phyloP scores from a whole-genome alignment of 1,140 invertebrate species.

The Sinonovacula constricta region DNA sequence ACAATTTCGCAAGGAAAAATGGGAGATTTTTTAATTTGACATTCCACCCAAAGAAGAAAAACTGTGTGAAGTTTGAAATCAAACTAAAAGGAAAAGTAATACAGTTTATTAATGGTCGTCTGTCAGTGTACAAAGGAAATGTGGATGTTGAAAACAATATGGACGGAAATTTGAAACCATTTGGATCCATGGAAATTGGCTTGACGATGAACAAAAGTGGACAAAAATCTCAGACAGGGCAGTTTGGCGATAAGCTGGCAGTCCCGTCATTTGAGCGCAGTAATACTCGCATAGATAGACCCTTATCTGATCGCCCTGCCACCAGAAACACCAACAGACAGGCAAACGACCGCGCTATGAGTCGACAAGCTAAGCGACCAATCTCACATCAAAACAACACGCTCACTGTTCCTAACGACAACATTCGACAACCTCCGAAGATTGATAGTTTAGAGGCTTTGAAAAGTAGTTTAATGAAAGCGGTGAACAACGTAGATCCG shows the following conservation, averaged over 20 bases:
- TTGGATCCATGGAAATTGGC: slow-evolving; percentile 12
- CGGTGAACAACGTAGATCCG: slow-evolving; percentile 36
- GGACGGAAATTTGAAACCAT: neutral
- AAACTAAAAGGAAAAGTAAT: slow-evolving; percentile 37
- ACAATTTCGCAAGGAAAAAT: slow-evolving; percentile 16
- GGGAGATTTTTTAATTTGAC: slow-evolving; percentile 14
- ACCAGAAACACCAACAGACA: neutral
- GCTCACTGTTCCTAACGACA: neutral
- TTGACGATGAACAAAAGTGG: slow-evolving; percentile 13
- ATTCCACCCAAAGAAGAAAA: slow-evolving; percentile 29
- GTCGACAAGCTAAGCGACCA: neutral
- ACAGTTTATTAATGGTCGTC: slow-evolving; percentile 35
- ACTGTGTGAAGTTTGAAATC: slow-evolving; percentile 22
- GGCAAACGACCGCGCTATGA: neutral
- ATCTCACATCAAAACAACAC: neutral
- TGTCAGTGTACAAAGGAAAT: neutral
- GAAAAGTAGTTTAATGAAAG: slow-evolving; percentile 3
- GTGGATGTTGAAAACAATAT: neutral
- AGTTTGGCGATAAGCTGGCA: neutral
- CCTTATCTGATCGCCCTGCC: neutral
- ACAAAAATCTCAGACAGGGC: neutral
- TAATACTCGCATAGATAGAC: neutral
- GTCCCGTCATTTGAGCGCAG: neutral
- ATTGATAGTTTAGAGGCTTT: slow-evolving; percentile 13
- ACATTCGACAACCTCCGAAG: neutral